Evolutionary conservation across 2,888 invertebrate species (phyloP).

Genomic region (Euzetes globulus): DNA sequence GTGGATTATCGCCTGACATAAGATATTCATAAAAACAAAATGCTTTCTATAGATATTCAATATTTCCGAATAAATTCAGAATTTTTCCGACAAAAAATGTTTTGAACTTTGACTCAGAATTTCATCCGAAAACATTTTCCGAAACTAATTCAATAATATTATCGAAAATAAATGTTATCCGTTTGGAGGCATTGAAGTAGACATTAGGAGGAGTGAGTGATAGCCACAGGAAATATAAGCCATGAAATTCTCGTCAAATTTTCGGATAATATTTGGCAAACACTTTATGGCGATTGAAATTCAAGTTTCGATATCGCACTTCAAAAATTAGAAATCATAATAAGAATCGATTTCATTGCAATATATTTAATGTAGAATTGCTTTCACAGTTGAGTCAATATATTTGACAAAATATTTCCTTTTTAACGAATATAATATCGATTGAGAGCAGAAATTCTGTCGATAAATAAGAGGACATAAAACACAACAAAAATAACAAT

Average conservation of each 20-base stretch:
- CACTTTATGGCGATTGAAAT: neutral
- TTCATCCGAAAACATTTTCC: neutral
- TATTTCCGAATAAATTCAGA: neutral
- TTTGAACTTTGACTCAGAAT: neutral
- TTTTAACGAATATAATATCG: no score
- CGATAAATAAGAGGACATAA: neutral
- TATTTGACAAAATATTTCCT: no score
- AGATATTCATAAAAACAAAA: neutral
- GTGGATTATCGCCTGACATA: neutral
- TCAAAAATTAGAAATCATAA: no score
- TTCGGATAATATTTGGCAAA: neutral
- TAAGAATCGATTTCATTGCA: no score
- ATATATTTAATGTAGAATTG: no score
- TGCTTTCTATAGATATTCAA: neutral
- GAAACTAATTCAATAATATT: slow-evolving; percentile 1
- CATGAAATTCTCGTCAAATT: neutral
- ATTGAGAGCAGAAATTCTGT: no score
- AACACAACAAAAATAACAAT: no score
- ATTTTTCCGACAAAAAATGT: neutral
- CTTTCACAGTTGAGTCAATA: no score
- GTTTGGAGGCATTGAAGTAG: no score
- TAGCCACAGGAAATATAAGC: neutral
- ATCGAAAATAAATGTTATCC: neutral
- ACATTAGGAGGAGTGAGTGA: neutral
- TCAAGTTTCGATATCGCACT: neutral